phyloP scores from a whole-genome alignment of 1,140 invertebrate species.

The Drosophila arizonae region DNA sequence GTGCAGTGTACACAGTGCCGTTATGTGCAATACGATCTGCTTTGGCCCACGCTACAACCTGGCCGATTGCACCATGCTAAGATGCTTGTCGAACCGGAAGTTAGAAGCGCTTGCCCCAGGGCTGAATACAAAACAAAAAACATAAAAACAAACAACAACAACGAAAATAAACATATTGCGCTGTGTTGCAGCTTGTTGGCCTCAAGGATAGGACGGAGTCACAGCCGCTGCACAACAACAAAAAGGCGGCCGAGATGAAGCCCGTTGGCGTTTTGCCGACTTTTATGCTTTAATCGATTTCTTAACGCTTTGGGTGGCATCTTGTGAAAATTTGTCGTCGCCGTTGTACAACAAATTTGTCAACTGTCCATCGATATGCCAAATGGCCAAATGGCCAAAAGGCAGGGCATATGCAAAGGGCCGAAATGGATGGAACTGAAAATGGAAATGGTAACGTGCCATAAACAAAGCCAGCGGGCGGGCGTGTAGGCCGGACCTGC shows the following conservation, averaged over 20 bases:
- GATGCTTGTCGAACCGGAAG: constrained; percentile 60
- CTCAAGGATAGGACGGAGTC: constrained; percentile 62
- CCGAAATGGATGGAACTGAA: constrained; percentile 14
- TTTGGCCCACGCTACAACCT: background rate
- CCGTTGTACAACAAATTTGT: constrained; percentile 71
- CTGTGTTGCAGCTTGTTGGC: constrained; percentile 66
- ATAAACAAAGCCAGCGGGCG: constrained; percentile 79
- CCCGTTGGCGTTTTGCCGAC: constrained; percentile 45
- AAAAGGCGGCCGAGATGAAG: constrained; percentile 37
- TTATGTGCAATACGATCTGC: constrained; percentile 12
- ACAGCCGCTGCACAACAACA: constrained; percentile 36
- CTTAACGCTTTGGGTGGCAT: constrained; percentile 75
- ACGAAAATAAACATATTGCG: constrained; percentile 36
- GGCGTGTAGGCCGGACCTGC: constrained; percentile 4
- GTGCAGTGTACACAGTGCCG: constrained; percentile 2
- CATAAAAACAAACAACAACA: background rate
- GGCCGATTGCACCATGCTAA: constrained; percentile 12
- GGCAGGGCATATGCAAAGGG: constrained; percentile 65
- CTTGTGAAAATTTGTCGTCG: constrained; percentile 70
- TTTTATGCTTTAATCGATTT: constrained; percentile 77
- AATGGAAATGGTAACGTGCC: constrained; percentile 60
- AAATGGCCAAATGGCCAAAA: constrained; percentile 18
- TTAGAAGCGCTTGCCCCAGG: constrained; percentile 43
- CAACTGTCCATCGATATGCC: constrained; percentile 43
- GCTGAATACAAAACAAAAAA: constrained; percentile 6